phyloP scores from a whole-genome alignment of 2,113 vertebrate genomes.

The Barnardius zonarius region DNA sequence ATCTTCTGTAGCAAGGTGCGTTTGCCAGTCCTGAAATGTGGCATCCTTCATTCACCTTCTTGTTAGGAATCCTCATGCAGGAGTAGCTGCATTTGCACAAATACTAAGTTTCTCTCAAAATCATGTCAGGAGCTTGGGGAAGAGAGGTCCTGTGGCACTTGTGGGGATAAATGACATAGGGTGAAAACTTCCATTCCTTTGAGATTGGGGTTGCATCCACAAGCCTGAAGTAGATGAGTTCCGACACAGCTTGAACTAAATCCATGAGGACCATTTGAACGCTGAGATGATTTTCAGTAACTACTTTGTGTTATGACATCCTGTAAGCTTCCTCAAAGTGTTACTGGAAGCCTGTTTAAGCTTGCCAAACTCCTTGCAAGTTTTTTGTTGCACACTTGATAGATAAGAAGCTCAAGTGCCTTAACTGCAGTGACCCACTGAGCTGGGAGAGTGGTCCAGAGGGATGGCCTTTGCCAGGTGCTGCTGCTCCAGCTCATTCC shows the following conservation, averaged over 20 bases:
- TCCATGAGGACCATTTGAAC: not conserved
- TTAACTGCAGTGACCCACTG: not conserved
- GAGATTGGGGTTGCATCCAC: not conserved
- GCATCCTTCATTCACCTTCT: not conserved
- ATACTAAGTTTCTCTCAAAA: not conserved
- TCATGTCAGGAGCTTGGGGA: not conserved
- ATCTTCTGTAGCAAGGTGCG: not conserved
- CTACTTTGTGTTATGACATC: constrained; percentile 27
- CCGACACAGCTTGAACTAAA: not conserved
- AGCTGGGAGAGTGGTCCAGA: not conserved
- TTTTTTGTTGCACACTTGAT: not conserved
- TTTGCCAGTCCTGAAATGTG: not conserved
- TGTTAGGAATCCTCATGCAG: not conserved
- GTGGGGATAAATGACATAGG: not conserved
- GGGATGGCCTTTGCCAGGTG: not conserved
- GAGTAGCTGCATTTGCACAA: not conserved
- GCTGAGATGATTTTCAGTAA: constrained; percentile 29
- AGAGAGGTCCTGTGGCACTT: not conserved
- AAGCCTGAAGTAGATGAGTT: not conserved
- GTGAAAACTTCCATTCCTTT: not conserved
- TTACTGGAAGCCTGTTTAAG: constrained; percentile 52
- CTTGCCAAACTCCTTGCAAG: constrained; percentile 5
- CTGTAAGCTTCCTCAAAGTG: constrained; percentile 13
- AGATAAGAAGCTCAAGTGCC: not conserved
- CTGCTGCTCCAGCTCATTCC: not conserved